Evolutionary conservation across 2,888 invertebrate species (phyloP).

Genomic region (Ceraclea dissimilis): DNA sequence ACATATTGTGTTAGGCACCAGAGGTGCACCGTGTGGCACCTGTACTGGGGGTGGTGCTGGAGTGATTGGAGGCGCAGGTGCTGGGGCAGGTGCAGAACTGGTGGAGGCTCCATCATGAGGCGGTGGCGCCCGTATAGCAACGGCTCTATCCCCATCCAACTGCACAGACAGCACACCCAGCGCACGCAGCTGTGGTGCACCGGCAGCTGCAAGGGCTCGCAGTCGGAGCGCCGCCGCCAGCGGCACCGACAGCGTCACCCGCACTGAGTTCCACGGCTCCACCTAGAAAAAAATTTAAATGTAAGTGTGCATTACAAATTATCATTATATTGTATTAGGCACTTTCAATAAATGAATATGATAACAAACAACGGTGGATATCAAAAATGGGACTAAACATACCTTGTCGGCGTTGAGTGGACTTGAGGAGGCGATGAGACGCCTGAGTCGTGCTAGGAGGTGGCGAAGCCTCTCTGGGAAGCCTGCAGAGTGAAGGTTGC

Average conservation of each 20-base stretch:
- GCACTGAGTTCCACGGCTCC: conserved; percentile 98
- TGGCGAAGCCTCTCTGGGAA: conserved; percentile 74
- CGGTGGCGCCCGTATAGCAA: conserved; percentile 33
- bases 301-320: too few species aligned
- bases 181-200: conserved; percentile 79
- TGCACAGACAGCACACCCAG: conserved; percentile 94
- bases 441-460: conserved; percentile 70
- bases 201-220: conserved; percentile 85
- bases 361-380: too few species aligned
- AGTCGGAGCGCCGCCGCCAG: conserved; percentile 89
- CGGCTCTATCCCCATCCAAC: conserved; percentile 81
- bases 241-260: conserved; percentile 95
- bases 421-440: conserved; percentile 57
- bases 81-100: conserved; percentile 32
- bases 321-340: neutral
- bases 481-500: conserved; percentile 80
- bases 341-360: neutral
- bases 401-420: conserved; percentile 61
- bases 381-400: conserved; percentile 5
- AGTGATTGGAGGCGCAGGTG: conserved; percentile 48
- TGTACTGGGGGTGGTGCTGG: conserved; percentile 56
- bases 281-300: too few species aligned
- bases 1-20: conserved; percentile 82
- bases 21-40: conserved; percentile 50
- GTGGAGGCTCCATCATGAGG: conserved; percentile 21